phyloP scores from a whole-genome alignment of 2,888 invertebrate genomes.

The Heliothis peltigera region DNA sequence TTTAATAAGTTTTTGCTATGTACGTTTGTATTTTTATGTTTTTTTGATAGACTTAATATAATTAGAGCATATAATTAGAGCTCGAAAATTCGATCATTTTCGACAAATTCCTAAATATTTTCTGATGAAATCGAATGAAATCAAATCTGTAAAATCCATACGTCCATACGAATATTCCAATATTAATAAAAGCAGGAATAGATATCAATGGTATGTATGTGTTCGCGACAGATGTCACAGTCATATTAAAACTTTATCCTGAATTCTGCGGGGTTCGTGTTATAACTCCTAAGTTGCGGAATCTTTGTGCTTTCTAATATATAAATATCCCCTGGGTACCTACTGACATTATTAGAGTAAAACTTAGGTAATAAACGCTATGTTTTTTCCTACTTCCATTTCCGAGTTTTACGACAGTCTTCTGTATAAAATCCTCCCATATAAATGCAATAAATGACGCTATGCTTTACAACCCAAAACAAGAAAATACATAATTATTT shows the following conservation, averaged over 20 bases:
- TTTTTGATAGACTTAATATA: not conserved
- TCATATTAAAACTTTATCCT: conserved; percentile 76
- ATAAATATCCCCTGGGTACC: conserved; percentile 13
- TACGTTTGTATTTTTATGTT: not conserved
- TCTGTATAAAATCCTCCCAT: not conserved
- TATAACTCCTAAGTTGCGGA: conserved; percentile 56
- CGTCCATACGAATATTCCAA: conserved; percentile 30
- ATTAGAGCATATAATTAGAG: not conserved
- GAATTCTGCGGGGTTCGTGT: conserved; percentile 61
- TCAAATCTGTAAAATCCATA: not conserved
- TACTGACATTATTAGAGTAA: conserved; percentile 12
- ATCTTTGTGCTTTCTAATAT: conserved; percentile 33
- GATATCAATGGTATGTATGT: conserved; percentile 43
- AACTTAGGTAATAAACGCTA: not conserved
- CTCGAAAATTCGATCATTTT: not conserved
- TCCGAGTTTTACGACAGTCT: not conserved
- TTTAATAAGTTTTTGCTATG: conserved; percentile 7
- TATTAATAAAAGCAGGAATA: conserved; percentile 63
- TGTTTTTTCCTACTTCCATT: not conserved
- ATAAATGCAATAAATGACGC: not conserved
- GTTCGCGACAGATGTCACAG: conserved; percentile 73
- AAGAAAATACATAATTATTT: conserved; percentile 23
- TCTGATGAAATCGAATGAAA: conserved; percentile 4
- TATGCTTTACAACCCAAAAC: not conserved
- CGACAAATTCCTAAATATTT: not conserved